Base-by-base conservation (phyloP, 2,113 vertebrate genomes). In the Macquaria ambigua region DNA sequence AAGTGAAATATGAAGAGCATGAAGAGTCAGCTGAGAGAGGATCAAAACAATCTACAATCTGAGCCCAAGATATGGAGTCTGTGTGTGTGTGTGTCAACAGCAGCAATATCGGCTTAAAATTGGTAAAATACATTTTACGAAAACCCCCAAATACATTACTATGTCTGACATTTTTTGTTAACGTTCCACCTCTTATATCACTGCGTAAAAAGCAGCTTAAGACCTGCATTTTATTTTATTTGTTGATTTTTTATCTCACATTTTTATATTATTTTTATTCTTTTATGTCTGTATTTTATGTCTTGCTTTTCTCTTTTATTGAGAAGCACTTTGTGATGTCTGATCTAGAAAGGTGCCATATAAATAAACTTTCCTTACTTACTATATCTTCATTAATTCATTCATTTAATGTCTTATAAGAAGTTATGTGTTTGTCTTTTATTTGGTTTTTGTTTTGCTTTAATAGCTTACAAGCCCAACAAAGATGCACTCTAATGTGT, bases 1-100 rank as follows among this genome's bases (percentile, higher is more conserved):
- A 6, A 43, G 5, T 37, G 15, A 84, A 75, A 82, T 37, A 67
- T 85, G 84, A 86, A 46, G 80, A 85, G 58, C 76, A 16, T 87
- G 80, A 67, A 25, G 61, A 67, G 46, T 84, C 46, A 2, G 6
- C 2, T 34, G 52, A 69, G 43, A 43, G 23, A 64, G 31, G 28
- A 48, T 52, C 61, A 63, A 52, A 73, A 31, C 79, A 34, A 73
- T 39, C n/a, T 43, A 2, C 3, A 8, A 16, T 20, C 39, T 46
- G 37, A 59, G 37, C 1, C 23, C 8, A n/a, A 52, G 14, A 3
- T 43, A 39, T 2, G 1, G 31, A 28, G 4, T 2, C 41, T 11
- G 62, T 14, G 61, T 39, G 16, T 39, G 31, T 37, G 61, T 63
- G 16, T 23, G 53, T 53, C 39, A 39, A 16, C 31, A n/a, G 70